Evolutionary conservation across 2,888 invertebrate genomes (phyloP).

Genomic region (Campopleginae sp.): DNA sequence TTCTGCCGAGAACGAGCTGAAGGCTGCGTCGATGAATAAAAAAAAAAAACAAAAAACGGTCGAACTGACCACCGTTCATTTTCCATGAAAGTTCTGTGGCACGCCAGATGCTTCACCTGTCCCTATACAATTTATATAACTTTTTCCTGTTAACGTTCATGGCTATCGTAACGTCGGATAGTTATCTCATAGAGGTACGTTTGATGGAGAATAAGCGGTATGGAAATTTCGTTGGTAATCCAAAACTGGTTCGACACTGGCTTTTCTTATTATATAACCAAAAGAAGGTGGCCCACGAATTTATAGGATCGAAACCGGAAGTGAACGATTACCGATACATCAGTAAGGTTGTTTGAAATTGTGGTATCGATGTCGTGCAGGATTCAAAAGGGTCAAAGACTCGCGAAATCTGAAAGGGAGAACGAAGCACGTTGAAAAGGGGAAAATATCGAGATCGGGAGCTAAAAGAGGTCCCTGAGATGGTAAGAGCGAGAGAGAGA

Average conservation of each 20-base stretch:
- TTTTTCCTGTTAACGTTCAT: background rate
- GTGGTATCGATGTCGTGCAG: conserved; percentile 57
- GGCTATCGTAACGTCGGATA: background rate
- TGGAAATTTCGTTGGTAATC: background rate
- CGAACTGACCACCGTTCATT: background rate
- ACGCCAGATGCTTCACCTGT: conserved; percentile 12
- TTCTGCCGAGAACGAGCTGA: background rate
- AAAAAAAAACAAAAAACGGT: background rate
- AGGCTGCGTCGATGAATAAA: too few species aligned
- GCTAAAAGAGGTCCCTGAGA: conserved; percentile 42
- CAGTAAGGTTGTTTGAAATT: conserved; percentile 29
- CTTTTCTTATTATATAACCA: background rate
- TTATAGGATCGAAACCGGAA: conserved; percentile 34
- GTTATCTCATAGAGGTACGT: background rate
- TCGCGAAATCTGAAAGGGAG: conserved; percentile 56
- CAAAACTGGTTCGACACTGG: background rate
- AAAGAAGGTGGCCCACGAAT: conserved; percentile 7
- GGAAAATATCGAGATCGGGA: conserved; percentile 49
- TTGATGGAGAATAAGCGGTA: background rate
- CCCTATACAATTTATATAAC: background rate
- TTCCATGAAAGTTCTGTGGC: background rate
- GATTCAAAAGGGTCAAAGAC: conserved; percentile 48
- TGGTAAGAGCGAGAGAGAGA: background rate
- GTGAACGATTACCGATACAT: conserved; percentile 27
- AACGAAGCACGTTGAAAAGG: background rate